Evolutionary conservation across 2,888 invertebrate species (phyloP), one percentile per base, ranked within the genome.

Genomic region (Scaptomyza cyrtandrae): DNA sequence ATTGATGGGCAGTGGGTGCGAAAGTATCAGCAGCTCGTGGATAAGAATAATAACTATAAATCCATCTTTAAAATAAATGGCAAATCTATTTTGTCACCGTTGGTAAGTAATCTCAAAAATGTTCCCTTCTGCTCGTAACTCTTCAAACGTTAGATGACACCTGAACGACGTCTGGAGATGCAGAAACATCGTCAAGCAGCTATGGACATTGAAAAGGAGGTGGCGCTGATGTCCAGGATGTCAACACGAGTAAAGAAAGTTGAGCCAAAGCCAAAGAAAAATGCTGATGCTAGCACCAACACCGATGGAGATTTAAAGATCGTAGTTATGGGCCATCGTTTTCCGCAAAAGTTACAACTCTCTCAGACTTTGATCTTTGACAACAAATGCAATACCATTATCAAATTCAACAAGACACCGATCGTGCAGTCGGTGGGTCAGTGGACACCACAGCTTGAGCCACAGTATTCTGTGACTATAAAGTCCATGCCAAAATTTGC

Each of bases 291-390:
- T 52, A 58, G 80, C 55, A 80, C 80, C 16, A 77, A 61, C 13
- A 79, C 71, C n/a, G 70, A 63, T 19, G 1, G 1, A 0, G 11
- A 13, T 0, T 2, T n/a, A 2, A 7, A n/a, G 14, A 68, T 27
- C 0, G 10, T 16, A 3, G 41, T 41, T 1, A 10, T 41, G 16
- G 41, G 41, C 14, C 10, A 16, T 16, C 16, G 41, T 16, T 41
- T 41, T 16, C 16, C 16, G 14, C 75, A 79, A 37, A 27, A 48
- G 14, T 52, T 88, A n/a, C 60, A 70, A 10, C 13, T 44, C 6
- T 83, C 86, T 0, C 56, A 83, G 41, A 86, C 80, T 0, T 24
- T 75, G 41, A 71, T 83, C 68, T 80, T 67, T 27, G 88, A 83
- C 41, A 68, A 86, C 48, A 61, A 44, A 6, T 39, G 46, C 27